Base-by-base conservation (phyloP, 2,888 invertebrate genomes). In the Pachliopta kotzebuea region DNA sequence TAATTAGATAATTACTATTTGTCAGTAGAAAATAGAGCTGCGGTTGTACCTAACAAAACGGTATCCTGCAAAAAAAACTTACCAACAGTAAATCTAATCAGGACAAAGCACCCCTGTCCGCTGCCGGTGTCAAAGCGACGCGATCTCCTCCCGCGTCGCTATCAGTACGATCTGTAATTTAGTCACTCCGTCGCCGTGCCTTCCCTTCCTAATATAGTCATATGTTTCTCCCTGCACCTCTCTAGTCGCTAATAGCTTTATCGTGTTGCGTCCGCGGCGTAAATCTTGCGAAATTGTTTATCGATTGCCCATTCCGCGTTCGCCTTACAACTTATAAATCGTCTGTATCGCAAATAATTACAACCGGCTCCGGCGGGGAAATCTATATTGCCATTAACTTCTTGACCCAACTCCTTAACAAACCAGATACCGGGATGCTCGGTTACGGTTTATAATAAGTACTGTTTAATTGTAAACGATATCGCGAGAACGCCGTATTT, bases 201-300 rank as follows among this genome's bases (percentile, higher is more conserved):
- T 61, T 61, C 57, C 53, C 57, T 24, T 49, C 65, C 61, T 65
- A 65, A 65, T 61, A 61, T 65, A 65, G 65, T 57, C 65, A 65
- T 65, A 65, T 31, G 65, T 65, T 65, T 58, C 61, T 61, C 61
- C 29, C 42, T 29, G 56, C 61, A 56, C 64, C 60, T 56, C 60
- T 45, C 60, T 53, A 21, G 45, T 56, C 37, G 57, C 65, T 65
- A 65, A 65, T 65, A 65, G 65, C 65, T 65, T 65, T 65, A 65
- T 65, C 65, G 65, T 65, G 65, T 65, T 49, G 31, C 65, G 20
- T 56, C 56, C 50, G 61, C 65, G 24, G 26, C 53, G 60, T 60
- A 56, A 60, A 65, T 65, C 65, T 65, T 45, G 65, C 58, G 61
- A 65, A 65, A 65, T 65, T 61, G 65, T 65, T 65, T 61, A 65